phyloP scores from a whole-genome alignment of 2,888 invertebrate genomes.

The Abrostola tripartita region DNA sequence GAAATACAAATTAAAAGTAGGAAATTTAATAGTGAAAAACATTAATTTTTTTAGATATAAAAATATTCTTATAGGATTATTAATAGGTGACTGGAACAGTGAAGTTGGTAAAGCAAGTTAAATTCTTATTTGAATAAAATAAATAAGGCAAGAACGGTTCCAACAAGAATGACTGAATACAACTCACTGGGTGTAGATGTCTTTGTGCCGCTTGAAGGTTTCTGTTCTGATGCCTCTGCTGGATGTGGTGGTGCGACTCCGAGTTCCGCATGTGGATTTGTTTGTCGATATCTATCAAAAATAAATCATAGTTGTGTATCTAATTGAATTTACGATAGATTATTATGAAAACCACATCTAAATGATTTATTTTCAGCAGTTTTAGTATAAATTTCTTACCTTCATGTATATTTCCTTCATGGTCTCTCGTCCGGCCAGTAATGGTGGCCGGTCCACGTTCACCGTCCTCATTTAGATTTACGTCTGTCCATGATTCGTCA shows the following conservation, averaged over 20 bases:
- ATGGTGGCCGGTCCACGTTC: conserved; percentile 87
- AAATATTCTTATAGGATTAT: no score
- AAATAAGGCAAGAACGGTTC: neutral
- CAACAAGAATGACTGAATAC: neutral
- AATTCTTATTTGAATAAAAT: neutral
- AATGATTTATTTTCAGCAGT: neutral
- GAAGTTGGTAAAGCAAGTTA: neutral
- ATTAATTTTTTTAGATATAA: no score
- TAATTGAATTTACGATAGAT: no score
- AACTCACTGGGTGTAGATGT: conserved; percentile 79
- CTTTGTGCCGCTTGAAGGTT: conserved; percentile 80
- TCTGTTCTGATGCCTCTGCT: conserved; percentile 77
- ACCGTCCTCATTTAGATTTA: conserved; percentile 95
- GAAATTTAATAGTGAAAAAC: no score
- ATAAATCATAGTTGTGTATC: neutral
- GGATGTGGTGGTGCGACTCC: conserved; percentile 77
- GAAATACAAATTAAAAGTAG: no score
- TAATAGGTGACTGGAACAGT: no score
- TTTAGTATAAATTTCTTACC: conserved; percentile 60
- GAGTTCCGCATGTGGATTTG: conserved; percentile 81
- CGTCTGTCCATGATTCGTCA: conserved; percentile 97
- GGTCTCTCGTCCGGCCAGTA: conserved; percentile 89
- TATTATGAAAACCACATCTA: no score
- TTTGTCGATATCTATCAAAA: conserved; percentile 79
- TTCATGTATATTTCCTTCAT: conserved; percentile 90